Evolutionary conservation across 2,888 invertebrate genomes (phyloP).

Genomic region (Tupiocoris notatus): DNA sequence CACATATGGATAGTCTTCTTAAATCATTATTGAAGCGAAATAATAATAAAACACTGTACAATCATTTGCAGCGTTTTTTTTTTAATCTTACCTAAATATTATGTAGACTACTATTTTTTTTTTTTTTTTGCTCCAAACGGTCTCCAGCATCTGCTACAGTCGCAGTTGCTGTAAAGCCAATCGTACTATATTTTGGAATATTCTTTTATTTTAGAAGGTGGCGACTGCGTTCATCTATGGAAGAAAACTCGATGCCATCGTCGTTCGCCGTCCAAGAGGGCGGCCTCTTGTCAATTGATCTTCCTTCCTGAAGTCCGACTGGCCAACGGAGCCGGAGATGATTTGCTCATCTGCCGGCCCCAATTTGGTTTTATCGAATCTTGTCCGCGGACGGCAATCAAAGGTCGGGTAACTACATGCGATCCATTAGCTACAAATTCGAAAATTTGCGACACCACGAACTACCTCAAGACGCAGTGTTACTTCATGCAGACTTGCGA

Average conservation of each 20-base stretch:
- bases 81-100: no score
- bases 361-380: conserved; percentile 45
- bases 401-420: conserved; percentile 50
- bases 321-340: conserved; percentile 45
- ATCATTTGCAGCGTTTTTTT: no score
- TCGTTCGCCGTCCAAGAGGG: conserved; percentile 49
- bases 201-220: conserved; percentile 54
- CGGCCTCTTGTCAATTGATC: conserved; percentile 55
- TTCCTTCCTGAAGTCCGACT: conserved; percentile 56
- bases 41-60: no score
- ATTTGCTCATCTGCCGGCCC: conserved; percentile 53
- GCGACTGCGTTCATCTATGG: conserved; percentile 56
- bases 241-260: conserved; percentile 56
- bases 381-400: conserved; percentile 7
- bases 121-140: no score
- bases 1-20: no score
- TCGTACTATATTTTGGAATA: no score
- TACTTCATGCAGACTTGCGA: conserved; percentile 57
- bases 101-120: no score
- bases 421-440: conserved; percentile 56
- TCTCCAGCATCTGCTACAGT: no score
- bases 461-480: conserved; percentile 54
- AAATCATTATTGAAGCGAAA: no score
- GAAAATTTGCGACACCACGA: conserved; percentile 55
- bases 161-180: no score